These are phyloP conservation scores for Telmatochromis bifrenatus DNA, from an alignment of 2,113 vertebrate species.

Conservation along the genomic window DNA sequence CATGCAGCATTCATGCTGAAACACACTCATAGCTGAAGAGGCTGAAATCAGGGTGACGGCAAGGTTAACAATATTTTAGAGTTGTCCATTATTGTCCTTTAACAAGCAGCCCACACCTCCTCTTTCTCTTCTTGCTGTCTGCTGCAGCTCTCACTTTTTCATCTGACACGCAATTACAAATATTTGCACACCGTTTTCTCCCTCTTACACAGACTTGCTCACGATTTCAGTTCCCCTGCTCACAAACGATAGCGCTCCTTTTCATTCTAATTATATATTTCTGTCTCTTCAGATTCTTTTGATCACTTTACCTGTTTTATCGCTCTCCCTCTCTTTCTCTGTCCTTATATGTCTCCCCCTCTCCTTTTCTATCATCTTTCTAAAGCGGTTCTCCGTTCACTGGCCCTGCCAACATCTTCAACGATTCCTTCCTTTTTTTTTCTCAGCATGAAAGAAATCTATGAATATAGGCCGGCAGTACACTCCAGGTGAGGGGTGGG, in stretches of 20 bases:
- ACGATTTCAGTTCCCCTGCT: not conserved
- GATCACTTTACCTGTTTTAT: constrained; percentile 34
- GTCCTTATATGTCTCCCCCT: not conserved
- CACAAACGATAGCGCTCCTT: not conserved
- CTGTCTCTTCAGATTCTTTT: constrained; percentile 18
- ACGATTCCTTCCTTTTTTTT: not conserved
- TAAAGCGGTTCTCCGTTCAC: not conserved
- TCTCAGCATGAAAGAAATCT: not conserved
- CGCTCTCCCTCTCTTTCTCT: not conserved
- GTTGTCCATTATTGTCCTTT: not conserved
- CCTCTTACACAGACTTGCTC: not conserved
- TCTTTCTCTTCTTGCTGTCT: not conserved
- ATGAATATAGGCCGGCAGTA: not conserved
- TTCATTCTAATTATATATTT: not conserved
- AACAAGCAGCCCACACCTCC: not conserved
- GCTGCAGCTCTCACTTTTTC: not conserved
- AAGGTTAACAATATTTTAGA: not conserved
- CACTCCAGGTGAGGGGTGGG: not conserved
- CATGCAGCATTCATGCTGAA: not conserved
- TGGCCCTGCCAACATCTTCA: not conserved
- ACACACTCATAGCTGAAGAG: not conserved
- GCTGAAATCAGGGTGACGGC: not conserved
- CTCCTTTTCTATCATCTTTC: not conserved
- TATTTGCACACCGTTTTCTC: not conserved
- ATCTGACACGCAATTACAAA: not conserved